Base-by-base conservation (phyloP, 2,113 vertebrate species). In the Philantomba maxwellii region DNA sequence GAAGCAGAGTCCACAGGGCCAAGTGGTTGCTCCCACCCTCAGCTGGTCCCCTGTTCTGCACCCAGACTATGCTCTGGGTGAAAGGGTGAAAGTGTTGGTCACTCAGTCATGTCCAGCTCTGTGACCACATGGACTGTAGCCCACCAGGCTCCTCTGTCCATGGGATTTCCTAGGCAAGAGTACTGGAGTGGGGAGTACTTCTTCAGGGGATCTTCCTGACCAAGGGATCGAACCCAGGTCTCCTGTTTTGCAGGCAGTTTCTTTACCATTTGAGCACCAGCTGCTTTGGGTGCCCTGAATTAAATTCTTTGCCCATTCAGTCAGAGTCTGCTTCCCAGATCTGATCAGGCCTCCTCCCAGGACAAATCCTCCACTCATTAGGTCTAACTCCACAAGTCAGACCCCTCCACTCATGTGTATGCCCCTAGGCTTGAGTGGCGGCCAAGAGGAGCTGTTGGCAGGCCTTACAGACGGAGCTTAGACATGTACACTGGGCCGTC, bases 401-500 rank as follows among this genome's bases (percentile, higher is more conserved):
- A 28, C 30, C 11, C 11, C 26, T 73, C 2, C 26, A 36, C 12
- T 6, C 12, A 14, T 4, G n/a, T 26, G 33, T 21, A 15, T 30
- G 19, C 28, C 39, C 57, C 26, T 21, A 83, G 84, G 81, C 47
- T 87, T 28, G 23, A 45, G 28, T n/a, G 19, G 13, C 33, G 0
- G 45, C n/a, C 19, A 39, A 51, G 19, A 75, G 53, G 51, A 47
- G 21, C 39, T 73, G 12, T 30, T 91, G 84, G 6, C 49, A 55
- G 33, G 70, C 28, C 49, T 66, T 82, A 25, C 0, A 82, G 64
- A 49, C 8, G 14, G 33, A 89, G 36, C 19, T 80, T 17, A 6
- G 33, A 49, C 13, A 4, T 10, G n/a, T 15, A 78, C 3, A 0
- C 16, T 45, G 25, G 8, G 49, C 5, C 6, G 0, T 47, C 30